Evolutionary conservation across 2,797 vertebrate species (phyloP), one percentile per base, ranked within the genome.

Genomic region (Protosalanx chinensis): DNA sequence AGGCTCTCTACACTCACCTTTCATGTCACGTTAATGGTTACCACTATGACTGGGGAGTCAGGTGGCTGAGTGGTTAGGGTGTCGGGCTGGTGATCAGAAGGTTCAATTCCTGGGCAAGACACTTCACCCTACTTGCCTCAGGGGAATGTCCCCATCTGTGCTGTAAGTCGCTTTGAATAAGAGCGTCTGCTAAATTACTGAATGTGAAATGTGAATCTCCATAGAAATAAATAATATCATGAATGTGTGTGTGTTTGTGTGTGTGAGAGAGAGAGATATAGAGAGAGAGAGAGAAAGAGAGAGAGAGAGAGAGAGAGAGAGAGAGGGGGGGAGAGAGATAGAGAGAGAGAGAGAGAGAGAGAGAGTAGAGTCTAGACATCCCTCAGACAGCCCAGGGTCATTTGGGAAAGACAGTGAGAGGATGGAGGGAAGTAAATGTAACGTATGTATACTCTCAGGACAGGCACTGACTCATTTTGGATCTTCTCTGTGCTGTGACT

Each of bases 141-240:
- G 23, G 23, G 23, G 23, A 27, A 27, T 27, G 23, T 27, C 23
- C 23, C 23, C 23, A 27, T 27, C 23, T 27, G 23, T 27, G 23
- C 23, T 27, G 23, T 27, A 27, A 27, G 23, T 27, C 23, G 1
- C 23, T 27, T 27, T 27, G 23, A 1, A 27, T 27, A 27, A 27
- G 23, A 27, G 23, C 23, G 23, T 27, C 23, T 27, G 23, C 23
- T 27, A 27, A 27, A 27, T 27, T 1, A 1, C 23, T 27, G 23
- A 27, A 27, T 27, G 23, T 27, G 23, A 27, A 27, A 27, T 27
- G 23, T 27, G 23, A 27, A 27, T 76, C 71, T 8, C 74, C 61
- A 75, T 65, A 41, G 37, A 56, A 61, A 12, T 23, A 62, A 63
- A 86, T 27, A 58, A 13, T 72, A 63, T 70, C 71, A 46, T 61